Evolutionary conservation across 2,888 invertebrate species (phyloP), one percentile per base, ranked within the genome.

Genomic region (Blera fallax): DNA sequence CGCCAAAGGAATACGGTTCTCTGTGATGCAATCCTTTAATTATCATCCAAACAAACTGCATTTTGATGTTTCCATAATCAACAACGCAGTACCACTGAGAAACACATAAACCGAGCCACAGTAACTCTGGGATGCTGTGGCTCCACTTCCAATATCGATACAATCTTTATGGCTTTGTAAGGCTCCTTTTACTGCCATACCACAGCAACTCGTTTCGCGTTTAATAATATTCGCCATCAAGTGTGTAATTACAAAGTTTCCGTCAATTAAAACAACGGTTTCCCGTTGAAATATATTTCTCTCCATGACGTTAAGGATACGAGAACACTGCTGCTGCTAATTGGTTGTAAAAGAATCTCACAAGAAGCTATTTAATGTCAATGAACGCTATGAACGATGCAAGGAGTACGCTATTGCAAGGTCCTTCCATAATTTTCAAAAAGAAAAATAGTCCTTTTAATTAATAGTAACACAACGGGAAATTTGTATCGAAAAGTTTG

Each of bases 321-420:
- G n/a, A 37, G 11, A n/a, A 45, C n/a, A n/a, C n/a, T n/a, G n/a
- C 70, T 81, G 50, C 64, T 64, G 40, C 43, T 82, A 82, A 82
- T 82, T 82, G 77, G 70, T 81, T 70, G 69, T 67, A 50, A 67
- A 43, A 72, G 14, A 45, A 16, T 34, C 32, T 64, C 18, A 48
- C 14, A 37, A 62, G 45, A 11, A 54, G 24, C 37, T 52, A 34
- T 27, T 37, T 52, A 27, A 54, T 40, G 40, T 77, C 52, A n/a
- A 2, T 11, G 11, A n/a, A 32, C 7, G 37, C 2, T 3, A 1
- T 3, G 6, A 40, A 40, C n/a, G n/a, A 54, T 29, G 27, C 16
- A 21, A 21, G 14, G 8, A 11, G 27, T 27, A 11, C 3, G 34
- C 8, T 50, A 24, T 24, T 50, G 48, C 48, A 10, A 45, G 8